Evolutionary conservation across 2,797 vertebrate species (phyloP).

Genomic region (Poeciliopsis presidionis): DNA sequence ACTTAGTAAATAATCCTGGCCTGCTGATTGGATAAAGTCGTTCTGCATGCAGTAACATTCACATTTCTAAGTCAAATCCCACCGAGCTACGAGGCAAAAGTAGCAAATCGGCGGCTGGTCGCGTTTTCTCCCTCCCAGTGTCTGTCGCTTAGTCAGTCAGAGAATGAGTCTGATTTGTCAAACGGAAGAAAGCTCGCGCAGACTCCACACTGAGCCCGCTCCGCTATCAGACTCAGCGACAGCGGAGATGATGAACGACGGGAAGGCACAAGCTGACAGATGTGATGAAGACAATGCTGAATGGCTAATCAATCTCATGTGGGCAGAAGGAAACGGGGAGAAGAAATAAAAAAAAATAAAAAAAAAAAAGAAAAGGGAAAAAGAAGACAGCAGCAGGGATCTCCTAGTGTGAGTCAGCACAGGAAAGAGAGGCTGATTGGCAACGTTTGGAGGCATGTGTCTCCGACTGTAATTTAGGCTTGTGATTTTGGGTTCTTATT

Average conservation of each 20-base stretch:
- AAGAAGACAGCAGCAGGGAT: constrained; percentile 52
- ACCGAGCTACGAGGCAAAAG: constrained; percentile 25
- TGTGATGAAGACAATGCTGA: constrained; percentile 66
- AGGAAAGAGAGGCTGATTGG: constrained; percentile 51
- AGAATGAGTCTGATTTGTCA: constrained; percentile 49
- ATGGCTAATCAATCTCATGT: constrained; percentile 73
- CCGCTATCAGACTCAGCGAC: constrained; percentile 53
- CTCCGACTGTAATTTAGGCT: constrained; percentile 24
- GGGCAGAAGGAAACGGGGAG: constrained; percentile 44
- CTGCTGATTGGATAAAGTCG: neutral
- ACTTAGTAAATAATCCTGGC: neutral
- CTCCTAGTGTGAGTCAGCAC: constrained; percentile 60
- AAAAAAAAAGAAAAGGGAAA: no score
- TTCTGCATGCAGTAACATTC: neutral
- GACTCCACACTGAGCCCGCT: constrained; percentile 44
- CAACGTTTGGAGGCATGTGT: constrained; percentile 12
- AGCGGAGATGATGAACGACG: constrained; percentile 65
- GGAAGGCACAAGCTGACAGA: constrained; percentile 67
- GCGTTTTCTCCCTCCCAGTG: constrained; percentile 25
- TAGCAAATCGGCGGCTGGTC: constrained; percentile 48
- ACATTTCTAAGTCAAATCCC: constrained; percentile 34
- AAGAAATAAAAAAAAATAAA: no score
- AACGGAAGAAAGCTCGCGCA: constrained; percentile 51
- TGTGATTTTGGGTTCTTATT: constrained; percentile 17
- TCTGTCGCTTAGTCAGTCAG: constrained; percentile 41